Conservation (phyloP, 2,888 invertebrate genomes). For the Aphodius granarius region DNA sequence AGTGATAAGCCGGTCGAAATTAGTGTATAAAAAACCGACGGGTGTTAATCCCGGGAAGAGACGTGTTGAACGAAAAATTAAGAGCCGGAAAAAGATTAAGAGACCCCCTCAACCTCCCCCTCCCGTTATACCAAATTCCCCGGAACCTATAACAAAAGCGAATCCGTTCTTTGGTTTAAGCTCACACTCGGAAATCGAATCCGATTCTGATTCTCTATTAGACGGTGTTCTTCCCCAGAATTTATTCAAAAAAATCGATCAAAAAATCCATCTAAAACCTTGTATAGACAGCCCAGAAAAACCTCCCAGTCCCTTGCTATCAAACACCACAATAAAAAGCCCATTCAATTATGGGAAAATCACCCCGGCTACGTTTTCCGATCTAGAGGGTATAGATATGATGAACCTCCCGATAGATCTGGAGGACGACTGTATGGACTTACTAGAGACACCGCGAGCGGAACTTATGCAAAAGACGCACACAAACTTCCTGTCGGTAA, state of each 20-base stretch:
- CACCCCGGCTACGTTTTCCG: slow-evolving; percentile 54
- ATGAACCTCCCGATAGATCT: slow-evolving; percentile 77
- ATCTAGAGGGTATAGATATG: slow-evolving; percentile 69
- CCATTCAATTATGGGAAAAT: slow-evolving; percentile 31
- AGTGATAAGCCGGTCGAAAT: slow-evolving; percentile 58
- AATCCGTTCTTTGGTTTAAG: slow-evolving; percentile 39
- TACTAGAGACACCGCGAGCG: slow-evolving; percentile 44
- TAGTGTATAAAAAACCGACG: slow-evolving; percentile 50
- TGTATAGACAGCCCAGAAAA: slow-evolving; percentile 21
- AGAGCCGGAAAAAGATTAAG: slow-evolving; percentile 38
- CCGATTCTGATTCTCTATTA: slow-evolving; percentile 44
- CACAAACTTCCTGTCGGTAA: slow-evolving; percentile 82
- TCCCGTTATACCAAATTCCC: slow-evolving; percentile 23
- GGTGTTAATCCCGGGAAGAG: slow-evolving; percentile 32
- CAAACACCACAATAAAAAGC: slow-evolving; percentile 24
- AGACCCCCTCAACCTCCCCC: slow-evolving; percentile 40
- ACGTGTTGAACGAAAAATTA: slow-evolving; percentile 38
- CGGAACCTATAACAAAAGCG: slow-evolving; percentile 32
- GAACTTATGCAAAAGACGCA: slow-evolving; percentile 79
- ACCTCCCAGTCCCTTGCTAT: slow-evolving; percentile 25
- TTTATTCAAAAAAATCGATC: slow-evolving; percentile 20
- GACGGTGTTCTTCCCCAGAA: slow-evolving; percentile 31
- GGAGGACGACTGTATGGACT: slow-evolving; percentile 57
- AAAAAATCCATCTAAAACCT: slow-evolving; percentile 22
- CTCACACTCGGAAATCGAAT: slow-evolving; percentile 47